These are phyloP conservation scores for Capromys pilorides DNA, from an alignment of 2,797 vertebrate genomes.

Conservation along the genomic window DNA sequence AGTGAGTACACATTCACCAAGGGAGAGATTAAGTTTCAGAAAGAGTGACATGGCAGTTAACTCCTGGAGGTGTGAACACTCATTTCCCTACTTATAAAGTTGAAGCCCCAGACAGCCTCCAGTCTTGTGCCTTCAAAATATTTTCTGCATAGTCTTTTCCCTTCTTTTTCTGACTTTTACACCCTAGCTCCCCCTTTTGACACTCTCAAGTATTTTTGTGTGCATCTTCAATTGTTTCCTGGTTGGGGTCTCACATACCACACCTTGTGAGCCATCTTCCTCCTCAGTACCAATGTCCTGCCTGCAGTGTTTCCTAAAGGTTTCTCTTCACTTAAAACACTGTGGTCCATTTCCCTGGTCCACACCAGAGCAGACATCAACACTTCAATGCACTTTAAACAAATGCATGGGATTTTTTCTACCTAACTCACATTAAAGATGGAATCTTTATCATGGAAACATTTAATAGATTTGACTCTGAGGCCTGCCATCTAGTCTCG, in stretches of 20 bases:
- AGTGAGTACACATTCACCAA: constrained; percentile 3
- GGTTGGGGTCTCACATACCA: neutral
- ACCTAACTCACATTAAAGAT: neutral
- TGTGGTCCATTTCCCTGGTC: neutral
- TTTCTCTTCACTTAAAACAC: neutral
- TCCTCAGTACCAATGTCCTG: neutral
- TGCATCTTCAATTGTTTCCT: neutral
- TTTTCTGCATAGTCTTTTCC: neutral
- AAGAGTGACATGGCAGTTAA: neutral
- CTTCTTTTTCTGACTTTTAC: neutral
- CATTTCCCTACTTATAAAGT: neutral
- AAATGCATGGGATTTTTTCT: neutral
- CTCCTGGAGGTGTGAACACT: neutral
- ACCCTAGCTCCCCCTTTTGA: neutral
- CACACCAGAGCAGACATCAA: neutral
- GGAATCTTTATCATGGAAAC: neutral
- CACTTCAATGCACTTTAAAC: neutral
- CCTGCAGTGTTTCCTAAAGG: neutral
- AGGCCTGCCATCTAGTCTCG: neutral
- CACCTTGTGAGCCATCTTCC: neutral
- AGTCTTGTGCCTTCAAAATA: neutral
- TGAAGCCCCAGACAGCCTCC: constrained; percentile 19
- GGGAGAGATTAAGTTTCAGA: constrained; percentile 29
- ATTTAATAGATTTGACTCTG: neutral
- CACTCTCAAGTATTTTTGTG: neutral